Evolutionary conservation across 1,140 invertebrate species (phyloP), one percentile per base, ranked within the genome.

Genomic region (Sitophilus oryzae): DNA sequence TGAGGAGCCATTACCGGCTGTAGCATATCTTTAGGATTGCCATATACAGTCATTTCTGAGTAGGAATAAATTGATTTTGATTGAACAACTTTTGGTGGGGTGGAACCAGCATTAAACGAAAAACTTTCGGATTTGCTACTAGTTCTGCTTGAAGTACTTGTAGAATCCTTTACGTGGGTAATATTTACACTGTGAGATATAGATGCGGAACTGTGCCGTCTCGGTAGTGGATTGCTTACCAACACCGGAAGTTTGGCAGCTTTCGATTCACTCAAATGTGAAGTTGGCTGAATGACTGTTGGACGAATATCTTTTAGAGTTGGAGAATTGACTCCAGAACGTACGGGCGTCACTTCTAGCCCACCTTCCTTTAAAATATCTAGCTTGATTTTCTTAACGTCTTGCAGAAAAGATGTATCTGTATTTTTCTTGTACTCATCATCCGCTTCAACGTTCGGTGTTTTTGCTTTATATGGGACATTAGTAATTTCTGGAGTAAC

Each of bases 281-380:
- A 11, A 1, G 54, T 49, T 14, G 58, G 62, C 44, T 62, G 71
- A 8, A 73, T 74, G 6, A 73, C 66, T 2, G 67, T 68, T 4
- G 68, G 62, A 59, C 67, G 57, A 40, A 34, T 52, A 52, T 70
- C 66, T 61, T 68, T 64, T 51, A 41, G 71, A 40, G 70, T 40
- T 69, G 72, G 3, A 71, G 71, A 46, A 60, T 68, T 3, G 67
- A 67, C 42, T 67, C 56, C 3, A 61, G 51, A 43, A 72, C 71
- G 54, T 0, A 86, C 76, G 0, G 84, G 77, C 0, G 84, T 86
- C 0, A 86, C 84, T 63, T 88, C 84, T 4, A 86, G 71, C 0
- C 85, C 85, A 3, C 84, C 79, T 49, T 86, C 81, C 44, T 84
- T 81, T 16, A 88, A 71, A 19, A 86, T 85, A 46, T 88, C 85